Evolutionary conservation across 2,888 invertebrate species (phyloP).

Genomic region (Plusia festucae): DNA sequence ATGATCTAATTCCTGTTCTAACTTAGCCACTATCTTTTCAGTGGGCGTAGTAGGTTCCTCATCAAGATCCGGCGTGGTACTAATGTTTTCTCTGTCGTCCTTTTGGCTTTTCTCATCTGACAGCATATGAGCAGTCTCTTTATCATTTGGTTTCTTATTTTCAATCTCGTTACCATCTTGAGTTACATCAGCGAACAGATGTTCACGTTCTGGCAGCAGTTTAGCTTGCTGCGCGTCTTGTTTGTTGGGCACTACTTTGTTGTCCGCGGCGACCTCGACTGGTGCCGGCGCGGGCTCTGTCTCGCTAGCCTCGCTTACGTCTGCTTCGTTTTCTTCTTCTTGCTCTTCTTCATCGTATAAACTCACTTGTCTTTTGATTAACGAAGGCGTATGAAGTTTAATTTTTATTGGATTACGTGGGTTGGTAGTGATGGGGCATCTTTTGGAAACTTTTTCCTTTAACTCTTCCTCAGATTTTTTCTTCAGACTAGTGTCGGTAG

Average conservation of each 20-base stretch:
- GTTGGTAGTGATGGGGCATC: conserved; percentile 79
- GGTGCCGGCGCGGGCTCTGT: conserved; percentile 42
- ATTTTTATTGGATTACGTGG: conserved; percentile 83
- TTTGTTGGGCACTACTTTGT: neutral
- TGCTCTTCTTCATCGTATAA: conserved; percentile 87
- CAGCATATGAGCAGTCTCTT: neutral
- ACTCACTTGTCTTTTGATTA: conserved; percentile 86
- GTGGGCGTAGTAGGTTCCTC: conserved; percentile 30
- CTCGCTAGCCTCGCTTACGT: conserved; percentile 49
- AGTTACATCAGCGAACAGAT: neutral
- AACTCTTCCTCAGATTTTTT: conserved; percentile 73
- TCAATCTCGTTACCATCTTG: neutral
- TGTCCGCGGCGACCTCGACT: neutral
- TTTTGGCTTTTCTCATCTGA: conserved; percentile 13
- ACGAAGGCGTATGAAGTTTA: conserved; percentile 81
- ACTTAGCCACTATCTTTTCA: conserved; percentile 10
- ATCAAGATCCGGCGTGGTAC: conserved; percentile 22
- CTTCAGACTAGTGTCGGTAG: conserved; percentile 42
- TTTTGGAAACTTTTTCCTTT: conserved; percentile 79
- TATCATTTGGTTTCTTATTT: neutral
- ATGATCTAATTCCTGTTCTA: conserved; percentile 28
- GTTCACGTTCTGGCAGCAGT: neutral
- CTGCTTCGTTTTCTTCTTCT: conserved; percentile 35
- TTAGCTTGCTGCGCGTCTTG: neutral
- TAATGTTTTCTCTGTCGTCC: neutral